phyloP scores from a whole-genome alignment of 2,113 vertebrate species.

The Forbesichthys agassizii region DNA sequence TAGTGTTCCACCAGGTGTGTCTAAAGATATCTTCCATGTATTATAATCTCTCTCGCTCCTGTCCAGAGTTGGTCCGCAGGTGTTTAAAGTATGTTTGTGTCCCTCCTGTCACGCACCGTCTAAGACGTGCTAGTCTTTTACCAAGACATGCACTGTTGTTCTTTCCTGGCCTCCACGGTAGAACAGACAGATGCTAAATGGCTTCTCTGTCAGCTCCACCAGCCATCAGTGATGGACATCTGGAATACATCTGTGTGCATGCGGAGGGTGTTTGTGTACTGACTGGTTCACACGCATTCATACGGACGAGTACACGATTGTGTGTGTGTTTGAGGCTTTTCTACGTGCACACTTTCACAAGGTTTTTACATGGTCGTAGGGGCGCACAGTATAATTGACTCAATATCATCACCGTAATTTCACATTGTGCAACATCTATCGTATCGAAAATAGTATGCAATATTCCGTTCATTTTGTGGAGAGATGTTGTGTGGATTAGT shows the following conservation, averaged over 20 bases:
- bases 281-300: background rate
- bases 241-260: slow-evolving; percentile 39
- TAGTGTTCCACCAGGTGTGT: slow-evolving; percentile 32
- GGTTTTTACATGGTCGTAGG: slow-evolving; percentile 1
- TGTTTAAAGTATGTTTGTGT: slow-evolving; percentile 28
- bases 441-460: no score
- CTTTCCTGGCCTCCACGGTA: background rate
- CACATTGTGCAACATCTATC: no score
- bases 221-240: slow-evolving; percentile 36
- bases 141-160: slow-evolving; percentile 6
- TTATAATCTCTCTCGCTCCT: background rate
- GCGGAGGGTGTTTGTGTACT: background rate
- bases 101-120: background rate
- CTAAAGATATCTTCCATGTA: slow-evolving; percentile 2
- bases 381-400: no score
- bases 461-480: no score
- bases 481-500: no score
- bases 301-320: slow-evolving; percentile 1
- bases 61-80: background rate
- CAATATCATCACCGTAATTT: no score
- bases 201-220: slow-evolving; percentile 10
- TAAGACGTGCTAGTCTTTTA: slow-evolving; percentile 12
- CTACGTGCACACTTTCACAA: background rate
- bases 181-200: slow-evolving; percentile 31
- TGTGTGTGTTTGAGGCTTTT: background rate